Conservation (phyloP, 2,113 vertebrate genomes). For the Colinus virginianus region DNA sequence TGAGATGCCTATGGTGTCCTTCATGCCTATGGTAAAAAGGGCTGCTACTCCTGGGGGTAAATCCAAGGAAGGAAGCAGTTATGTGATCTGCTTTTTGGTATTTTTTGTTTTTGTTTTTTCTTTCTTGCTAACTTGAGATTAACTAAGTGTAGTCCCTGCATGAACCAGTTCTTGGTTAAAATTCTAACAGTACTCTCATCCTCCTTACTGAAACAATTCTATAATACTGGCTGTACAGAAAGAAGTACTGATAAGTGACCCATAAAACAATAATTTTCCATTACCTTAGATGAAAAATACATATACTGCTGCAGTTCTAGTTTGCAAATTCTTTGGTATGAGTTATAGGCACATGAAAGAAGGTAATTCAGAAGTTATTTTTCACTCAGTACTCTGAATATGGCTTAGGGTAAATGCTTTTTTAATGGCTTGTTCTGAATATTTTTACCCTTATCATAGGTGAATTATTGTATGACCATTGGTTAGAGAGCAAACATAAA, state of each 20-base stretch:
- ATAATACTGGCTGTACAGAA: background rate
- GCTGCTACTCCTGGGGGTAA: background rate
- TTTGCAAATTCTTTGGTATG: slow-evolving; percentile 12
- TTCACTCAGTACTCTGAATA: slow-evolving; percentile 46
- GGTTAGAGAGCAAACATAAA: background rate
- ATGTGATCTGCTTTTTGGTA: background rate
- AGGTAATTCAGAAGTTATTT: slow-evolving; percentile 44
- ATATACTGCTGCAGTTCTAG: background rate
- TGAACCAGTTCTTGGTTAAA: background rate
- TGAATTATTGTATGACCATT: slow-evolving; percentile 6
- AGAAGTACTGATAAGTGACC: slow-evolving; percentile 16
- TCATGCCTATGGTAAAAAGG: background rate
- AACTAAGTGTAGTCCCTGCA: background rate
- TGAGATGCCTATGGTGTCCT: background rate
- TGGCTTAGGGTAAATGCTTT: slow-evolving; percentile 25
- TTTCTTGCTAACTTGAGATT: background rate
- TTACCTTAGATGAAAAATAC: slow-evolving; percentile 59
- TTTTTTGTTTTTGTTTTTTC: background rate
- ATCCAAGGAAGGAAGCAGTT: background rate
- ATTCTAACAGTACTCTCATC: background rate
- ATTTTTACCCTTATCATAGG: background rate
- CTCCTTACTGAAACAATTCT: background rate
- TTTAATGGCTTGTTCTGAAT: slow-evolving; percentile 34
- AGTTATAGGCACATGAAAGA: slow-evolving; percentile 50
- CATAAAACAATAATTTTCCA: slow-evolving; percentile 60